These are phyloP conservation scores for Drosophila lutescens DNA, from an alignment of 2,888 invertebrate species.

Conservation along the genomic window DNA sequence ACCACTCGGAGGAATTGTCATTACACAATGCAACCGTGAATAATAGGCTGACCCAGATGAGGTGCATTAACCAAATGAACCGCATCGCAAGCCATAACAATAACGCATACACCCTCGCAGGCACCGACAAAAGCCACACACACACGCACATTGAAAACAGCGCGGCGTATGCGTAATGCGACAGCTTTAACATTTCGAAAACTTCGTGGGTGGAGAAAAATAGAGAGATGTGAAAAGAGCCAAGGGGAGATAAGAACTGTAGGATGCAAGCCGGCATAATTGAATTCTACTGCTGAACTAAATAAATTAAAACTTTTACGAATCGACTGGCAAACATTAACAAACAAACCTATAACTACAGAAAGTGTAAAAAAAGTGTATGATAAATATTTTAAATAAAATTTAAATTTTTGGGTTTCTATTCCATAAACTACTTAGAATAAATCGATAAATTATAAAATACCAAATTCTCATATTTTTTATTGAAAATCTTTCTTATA, in stretches of 20 bases:
- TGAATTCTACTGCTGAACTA: constrained; percentile 7
- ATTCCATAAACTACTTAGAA: no score
- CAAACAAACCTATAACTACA: not conserved
- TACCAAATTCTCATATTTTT: no score
- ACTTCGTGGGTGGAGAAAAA: constrained; percentile 7
- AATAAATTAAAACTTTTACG: constrained; percentile 7
- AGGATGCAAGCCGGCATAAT: constrained; percentile 4
- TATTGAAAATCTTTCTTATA: no score
- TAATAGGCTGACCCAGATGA: constrained; percentile 64
- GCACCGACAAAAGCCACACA: constrained; percentile 5
- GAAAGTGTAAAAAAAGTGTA: not conserved
- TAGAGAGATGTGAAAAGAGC: not conserved
- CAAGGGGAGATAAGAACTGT: not conserved
- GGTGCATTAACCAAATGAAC: constrained; percentile 77
- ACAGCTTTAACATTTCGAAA: constrained; percentile 25
- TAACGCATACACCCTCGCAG: constrained; percentile 8
- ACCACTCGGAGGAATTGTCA: constrained; percentile 22
- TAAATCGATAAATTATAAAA: no score
- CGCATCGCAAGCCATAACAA: constrained; percentile 63
- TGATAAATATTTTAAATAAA: not conserved
- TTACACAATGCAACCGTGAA: constrained; percentile 49
- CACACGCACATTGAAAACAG: not conserved
- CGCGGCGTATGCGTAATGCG: constrained; percentile 59
- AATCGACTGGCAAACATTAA: not conserved
- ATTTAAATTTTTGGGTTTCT: no score